Base-by-base conservation (phyloP, 2,888 invertebrate species). In the Elysia crispata region DNA sequence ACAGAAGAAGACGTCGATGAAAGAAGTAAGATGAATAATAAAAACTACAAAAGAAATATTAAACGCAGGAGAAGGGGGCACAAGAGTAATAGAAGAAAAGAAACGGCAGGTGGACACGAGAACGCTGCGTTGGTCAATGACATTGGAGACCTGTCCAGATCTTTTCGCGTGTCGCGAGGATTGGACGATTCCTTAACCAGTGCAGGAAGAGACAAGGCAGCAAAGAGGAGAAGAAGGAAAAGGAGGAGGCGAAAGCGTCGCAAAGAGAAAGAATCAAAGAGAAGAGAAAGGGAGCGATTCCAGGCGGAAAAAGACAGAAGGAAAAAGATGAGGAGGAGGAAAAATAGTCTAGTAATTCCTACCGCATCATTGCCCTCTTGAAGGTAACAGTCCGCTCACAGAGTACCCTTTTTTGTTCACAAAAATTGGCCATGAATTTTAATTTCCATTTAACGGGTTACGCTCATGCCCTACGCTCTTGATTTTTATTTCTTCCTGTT, bases 81-180 rank as follows among this genome's bases (percentile, higher is more conserved):
- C 3, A n/a, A 60, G 60, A 23, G 76, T 23, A 67, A 57, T 8
- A 33, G 67, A n/a, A 57, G 54, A 41, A 77, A 77, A 25, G 69
- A 1, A 33, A 77, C 50, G 69, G 31, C 62, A 25, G 54, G 25
- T 1, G 57, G 57, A 23, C 60, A 60, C 3, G 23, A n/a, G 6
- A 6, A 15, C 60, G n/a, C 60, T 15, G 41, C 41, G 41, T 41
- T 41, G 41, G 41, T 41, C 41, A 41, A 41, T 25, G 23, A 60
- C 60, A 60, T 23, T 60, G 60, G 25, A 5, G 25, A 60, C n/a
- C 60, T 60, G 60, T 60, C 60, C 60, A 25, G 25, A 23, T n/a
- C 60, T 13, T 60, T 8, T 23, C 60, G 60, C 3, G 25, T 60
- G 23, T 23, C 23, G 6, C 25, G 60, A 23, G n/a, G 25, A 8